phyloP scores from a whole-genome alignment of 2,797 vertebrate genomes.

The Percopsis omiscomaycus region DNA sequence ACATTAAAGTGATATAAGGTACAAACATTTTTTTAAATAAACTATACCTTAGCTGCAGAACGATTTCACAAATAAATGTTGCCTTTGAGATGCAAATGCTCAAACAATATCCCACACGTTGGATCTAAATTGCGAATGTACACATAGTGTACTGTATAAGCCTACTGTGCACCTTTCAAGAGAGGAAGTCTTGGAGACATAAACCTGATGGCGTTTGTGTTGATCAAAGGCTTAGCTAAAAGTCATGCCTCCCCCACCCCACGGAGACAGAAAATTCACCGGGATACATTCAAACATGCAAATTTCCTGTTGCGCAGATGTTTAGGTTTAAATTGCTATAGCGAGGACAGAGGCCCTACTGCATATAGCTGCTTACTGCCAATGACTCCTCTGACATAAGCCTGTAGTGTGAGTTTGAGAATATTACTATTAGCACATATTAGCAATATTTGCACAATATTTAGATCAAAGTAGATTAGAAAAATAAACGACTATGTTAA shows the following conservation, averaged over 20 bases:
- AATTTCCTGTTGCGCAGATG: slow-evolving; percentile 37
- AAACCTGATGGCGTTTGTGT: slow-evolving; percentile 69
- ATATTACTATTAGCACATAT: too few species aligned
- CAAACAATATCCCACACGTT: slow-evolving; percentile 70
- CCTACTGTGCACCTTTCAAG: slow-evolving; percentile 70
- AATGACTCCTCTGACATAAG: too few species aligned
- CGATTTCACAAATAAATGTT: slow-evolving; percentile 65
- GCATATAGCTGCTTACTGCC: too few species aligned
- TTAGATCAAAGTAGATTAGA: too few species aligned
- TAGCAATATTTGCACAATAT: too few species aligned
- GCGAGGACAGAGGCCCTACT: too few species aligned
- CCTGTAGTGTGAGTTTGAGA: too few species aligned
- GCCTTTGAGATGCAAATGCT: slow-evolving; percentile 81
- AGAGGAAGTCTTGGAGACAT: slow-evolving; percentile 68
- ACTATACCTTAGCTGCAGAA: slow-evolving; percentile 35
- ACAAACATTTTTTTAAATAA: slow-evolving; percentile 24
- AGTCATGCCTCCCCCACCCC: slow-evolving; percentile 52
- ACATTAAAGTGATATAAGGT: slow-evolving; percentile 54
- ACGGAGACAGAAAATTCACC: slow-evolving; percentile 48
- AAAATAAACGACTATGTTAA: too few species aligned
- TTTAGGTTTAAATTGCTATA: too few species aligned
- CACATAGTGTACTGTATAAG: slow-evolving; percentile 54
- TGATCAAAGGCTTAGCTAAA: slow-evolving; percentile 73
- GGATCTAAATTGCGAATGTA: slow-evolving; percentile 82
- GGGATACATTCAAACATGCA: slow-evolving; percentile 58